These are phyloP conservation scores for Indicator maculatus DNA, from an alignment of 2,113 vertebrate species.

Conservation along the genomic window DNA sequence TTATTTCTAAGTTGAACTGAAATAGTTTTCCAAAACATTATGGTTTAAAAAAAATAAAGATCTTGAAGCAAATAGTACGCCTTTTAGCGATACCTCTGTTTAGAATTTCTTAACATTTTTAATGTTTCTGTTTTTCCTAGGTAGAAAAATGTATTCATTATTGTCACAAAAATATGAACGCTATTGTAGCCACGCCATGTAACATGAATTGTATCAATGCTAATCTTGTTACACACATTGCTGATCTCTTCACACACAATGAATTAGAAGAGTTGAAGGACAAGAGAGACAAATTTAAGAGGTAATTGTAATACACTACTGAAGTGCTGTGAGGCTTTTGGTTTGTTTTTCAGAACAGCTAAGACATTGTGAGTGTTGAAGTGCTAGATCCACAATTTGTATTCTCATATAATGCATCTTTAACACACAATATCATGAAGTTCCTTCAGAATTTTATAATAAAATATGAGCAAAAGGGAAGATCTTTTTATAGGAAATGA, in stretches of 20 bases:
- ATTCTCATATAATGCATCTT: neutral
- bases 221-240: slow-evolving; percentile 88
- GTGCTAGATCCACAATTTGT: neutral
- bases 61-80: neutral
- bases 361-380: neutral
- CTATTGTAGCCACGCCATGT: slow-evolving; percentile 92
- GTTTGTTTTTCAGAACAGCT: neutral
- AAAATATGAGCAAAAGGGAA: neutral
- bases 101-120: slow-evolving; percentile 16
- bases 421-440: neutral
- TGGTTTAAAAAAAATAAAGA: neutral
- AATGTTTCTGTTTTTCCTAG: slow-evolving; percentile 68
- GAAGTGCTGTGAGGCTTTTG: neutral
- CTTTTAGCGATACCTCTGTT: neutral
- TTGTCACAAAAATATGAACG: slow-evolving; percentile 95
- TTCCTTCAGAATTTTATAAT: neutral
- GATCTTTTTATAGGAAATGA: neutral
- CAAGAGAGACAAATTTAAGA: slow-evolving; percentile 98
- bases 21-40: neutral
- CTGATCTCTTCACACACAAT: slow-evolving; percentile 91
- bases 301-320: slow-evolving; percentile 74
- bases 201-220: slow-evolving; percentile 99
- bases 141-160: slow-evolving; percentile 94
- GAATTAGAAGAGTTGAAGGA: slow-evolving; percentile 94
- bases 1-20: neutral